Conservation (phyloP, 2,113 vertebrate genomes). For the Galbula dea region DNA sequence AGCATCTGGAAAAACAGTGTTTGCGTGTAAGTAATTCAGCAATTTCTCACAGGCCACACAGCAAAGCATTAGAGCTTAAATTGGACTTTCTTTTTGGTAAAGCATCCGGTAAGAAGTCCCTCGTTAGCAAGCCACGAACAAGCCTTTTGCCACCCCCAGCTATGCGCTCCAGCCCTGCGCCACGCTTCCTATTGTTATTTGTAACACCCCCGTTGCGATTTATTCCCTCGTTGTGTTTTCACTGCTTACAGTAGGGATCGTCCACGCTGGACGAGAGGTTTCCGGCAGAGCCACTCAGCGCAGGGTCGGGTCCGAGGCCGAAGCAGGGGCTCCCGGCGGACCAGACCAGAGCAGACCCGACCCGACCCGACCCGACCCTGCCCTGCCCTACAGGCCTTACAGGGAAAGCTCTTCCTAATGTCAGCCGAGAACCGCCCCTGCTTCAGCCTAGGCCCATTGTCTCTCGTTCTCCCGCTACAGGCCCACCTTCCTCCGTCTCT, state of each 20-base stretch:
- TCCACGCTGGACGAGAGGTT: background rate
- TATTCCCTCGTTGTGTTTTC: background rate
- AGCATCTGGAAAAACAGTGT: background rate
- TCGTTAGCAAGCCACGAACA: background rate
- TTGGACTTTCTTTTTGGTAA: rapidly evolving
- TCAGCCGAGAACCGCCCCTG: background rate
- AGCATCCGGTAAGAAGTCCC: no score
- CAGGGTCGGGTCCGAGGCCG: background rate
- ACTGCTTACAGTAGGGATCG: rapidly evolving
- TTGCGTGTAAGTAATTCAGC: no score
- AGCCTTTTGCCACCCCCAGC: background rate
- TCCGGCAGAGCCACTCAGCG: background rate
- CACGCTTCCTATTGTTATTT: rapidly evolving
- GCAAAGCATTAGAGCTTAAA: background rate
- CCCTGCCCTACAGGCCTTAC: background rate
- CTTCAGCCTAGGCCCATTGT: background rate
- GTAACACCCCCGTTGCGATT: rapidly evolving
- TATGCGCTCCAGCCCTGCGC: rapidly evolving
- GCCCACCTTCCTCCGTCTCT: background rate
- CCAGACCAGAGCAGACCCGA: no score
- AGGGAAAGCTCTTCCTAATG: no score
- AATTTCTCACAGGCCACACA: rapidly evolving
- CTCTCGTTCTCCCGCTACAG: background rate
- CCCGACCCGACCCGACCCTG: no score
- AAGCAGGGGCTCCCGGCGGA: no score